Base-by-base conservation (phyloP, 2,888 invertebrate species). In the Gnatocerus cornutus region DNA sequence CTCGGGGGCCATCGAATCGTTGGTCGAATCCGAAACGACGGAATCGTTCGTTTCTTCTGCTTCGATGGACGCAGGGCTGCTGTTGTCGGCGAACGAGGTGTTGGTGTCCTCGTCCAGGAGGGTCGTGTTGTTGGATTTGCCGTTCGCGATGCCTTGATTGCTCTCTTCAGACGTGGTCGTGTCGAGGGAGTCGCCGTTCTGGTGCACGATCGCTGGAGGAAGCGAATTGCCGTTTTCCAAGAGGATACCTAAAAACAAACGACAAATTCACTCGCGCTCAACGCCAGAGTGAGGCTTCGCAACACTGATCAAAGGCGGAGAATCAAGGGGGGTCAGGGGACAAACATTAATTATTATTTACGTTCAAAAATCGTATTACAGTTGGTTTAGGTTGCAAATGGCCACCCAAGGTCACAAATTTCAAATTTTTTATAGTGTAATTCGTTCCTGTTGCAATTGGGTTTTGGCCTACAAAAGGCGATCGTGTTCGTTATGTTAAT, bases 1-100 rank as follows among this genome's bases (percentile, higher is more conserved):
- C 71, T 77, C 77, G 29, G 74, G 71, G 68, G 78, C 73, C 43
- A 74, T 76, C 14, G 83, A 83, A 68, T 86, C 86, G 78, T 86
- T 86, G 71, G 86, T 87, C 21, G 84, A 84, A 71, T 83, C 83
- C 10, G 84, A 84, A 16, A 86, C 85, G 71, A 87, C 82, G 62
- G 86, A 86, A 77, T 87, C 88, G 76, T 87, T 87, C 68, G 87
- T 87, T 78, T 87, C 87, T 85, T 90, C 88, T 79, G 86, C 86
- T 63, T 85, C 80, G 53, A 82, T 79, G 27, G 84, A 84, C 70
- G 89, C 89, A 56, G 89, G 91, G 84, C 92, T 92, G 83, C 92
- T 92, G 84, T 93, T 92, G 83, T 92, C 92, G 66, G 92, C 92
- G 85, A 90, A 92, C 16, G 92, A 92, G 71, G 92, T 91, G 75